These are phyloP conservation scores for Illadopsis cleaveri DNA, from an alignment of 2,113 vertebrate species.

Conservation along the genomic window DNA sequence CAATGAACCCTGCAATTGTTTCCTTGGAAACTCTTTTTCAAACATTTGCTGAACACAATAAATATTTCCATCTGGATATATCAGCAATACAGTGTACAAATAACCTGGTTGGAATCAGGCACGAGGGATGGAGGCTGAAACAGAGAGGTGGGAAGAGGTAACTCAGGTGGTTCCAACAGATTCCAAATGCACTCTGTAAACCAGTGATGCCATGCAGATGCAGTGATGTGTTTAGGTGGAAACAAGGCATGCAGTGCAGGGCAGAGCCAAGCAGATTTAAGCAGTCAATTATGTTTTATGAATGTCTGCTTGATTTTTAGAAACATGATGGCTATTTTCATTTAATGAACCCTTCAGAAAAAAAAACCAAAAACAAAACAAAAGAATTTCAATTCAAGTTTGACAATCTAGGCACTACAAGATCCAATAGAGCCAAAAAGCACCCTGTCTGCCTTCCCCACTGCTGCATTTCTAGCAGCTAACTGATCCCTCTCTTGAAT, in stretches of 20 bases:
- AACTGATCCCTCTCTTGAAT: neutral
- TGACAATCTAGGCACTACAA: neutral
- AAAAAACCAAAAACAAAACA: neutral
- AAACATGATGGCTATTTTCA: neutral
- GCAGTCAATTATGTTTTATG: neutral
- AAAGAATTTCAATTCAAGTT: neutral
- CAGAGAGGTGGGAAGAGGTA: slow-evolving; percentile 21
- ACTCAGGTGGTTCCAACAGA: slow-evolving; percentile 28
- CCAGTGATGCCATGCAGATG: slow-evolving; percentile 18
- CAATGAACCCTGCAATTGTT: neutral
- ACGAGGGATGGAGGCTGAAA: slow-evolving; percentile 43
- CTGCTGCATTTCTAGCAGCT: neutral
- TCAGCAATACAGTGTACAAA: neutral
- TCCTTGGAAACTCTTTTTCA: neutral
- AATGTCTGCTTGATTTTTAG: neutral
- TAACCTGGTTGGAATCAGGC: neutral
- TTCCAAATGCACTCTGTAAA: neutral
- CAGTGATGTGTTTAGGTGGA: neutral
- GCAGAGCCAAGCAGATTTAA: neutral
- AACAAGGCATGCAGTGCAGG: neutral
- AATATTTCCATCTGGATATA: neutral
- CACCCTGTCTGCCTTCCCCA: neutral
- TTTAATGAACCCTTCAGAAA: neutral
- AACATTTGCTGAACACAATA: neutral
- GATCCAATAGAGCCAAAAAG: neutral